phyloP scores from a whole-genome alignment of 2,797 vertebrate genomes.

The Spinibarbus caldwelli region DNA sequence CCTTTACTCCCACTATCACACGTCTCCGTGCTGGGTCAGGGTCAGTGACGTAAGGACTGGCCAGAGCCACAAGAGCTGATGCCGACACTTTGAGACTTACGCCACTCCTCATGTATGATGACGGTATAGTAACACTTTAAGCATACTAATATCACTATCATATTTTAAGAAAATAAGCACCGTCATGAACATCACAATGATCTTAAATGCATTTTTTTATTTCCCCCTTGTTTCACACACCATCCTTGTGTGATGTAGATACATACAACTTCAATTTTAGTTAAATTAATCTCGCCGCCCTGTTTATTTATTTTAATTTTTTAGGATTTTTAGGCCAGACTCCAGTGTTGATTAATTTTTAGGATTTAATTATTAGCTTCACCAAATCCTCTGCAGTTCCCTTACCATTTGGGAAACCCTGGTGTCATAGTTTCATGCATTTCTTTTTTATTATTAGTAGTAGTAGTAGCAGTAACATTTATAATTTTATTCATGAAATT shows the following conservation, averaged over 20 bases:
- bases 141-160: not conserved
- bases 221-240: not conserved
- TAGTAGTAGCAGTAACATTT: not conserved
- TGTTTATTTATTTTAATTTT: not conserved
- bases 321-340: no score
- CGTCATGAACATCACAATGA: not conserved
- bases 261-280: not conserved
- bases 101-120: not conserved
- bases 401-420: not conserved
- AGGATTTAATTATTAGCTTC: not conserved
- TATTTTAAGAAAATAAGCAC: not conserved
- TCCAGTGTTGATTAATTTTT: no score
- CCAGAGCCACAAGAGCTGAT: constrained; percentile 1
- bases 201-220: not conserved
- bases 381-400: not conserved
- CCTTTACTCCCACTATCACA: constrained; percentile 56
- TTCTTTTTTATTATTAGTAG: not conserved
- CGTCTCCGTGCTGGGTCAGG: constrained; percentile 52
- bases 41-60: not conserved
- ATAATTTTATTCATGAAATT: not conserved
- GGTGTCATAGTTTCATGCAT: not conserved
- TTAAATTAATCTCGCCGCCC: not conserved
- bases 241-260: not conserved
- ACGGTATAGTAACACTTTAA: not conserved
- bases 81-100: not conserved